Percentiles rank a stretch among this genome's conserved stretches.
Evolutionary conservation across 2,797 vertebrate genomes (phyloP).

Genomic region (Hafferia zeledoni): DNA sequence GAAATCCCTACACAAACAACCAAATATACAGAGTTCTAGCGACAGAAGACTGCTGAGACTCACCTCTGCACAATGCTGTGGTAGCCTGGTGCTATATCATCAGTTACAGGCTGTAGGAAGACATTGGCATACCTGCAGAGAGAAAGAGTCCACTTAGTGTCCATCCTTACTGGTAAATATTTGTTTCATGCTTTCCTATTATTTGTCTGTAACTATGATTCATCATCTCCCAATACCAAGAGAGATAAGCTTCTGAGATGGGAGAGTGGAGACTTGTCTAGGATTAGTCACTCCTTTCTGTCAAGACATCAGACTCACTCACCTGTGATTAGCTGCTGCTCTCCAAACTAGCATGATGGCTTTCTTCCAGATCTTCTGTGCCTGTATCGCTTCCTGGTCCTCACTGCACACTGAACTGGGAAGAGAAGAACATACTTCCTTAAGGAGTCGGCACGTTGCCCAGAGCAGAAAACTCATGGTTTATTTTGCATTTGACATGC

Average conservation of each 20-base stretch:
- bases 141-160: neutral
- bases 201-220: slow-evolving; percentile 5
- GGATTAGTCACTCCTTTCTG: slow-evolving; percentile 36
- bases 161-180: neutral
- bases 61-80: slow-evolving; percentile 98
- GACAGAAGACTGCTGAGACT: neutral
- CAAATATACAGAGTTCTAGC: neutral
- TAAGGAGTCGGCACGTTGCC: neutral
- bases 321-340: slow-evolving; percentile 98
- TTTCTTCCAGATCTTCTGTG: slow-evolving; percentile 99
- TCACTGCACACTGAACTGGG: slow-evolving; percentile 93
- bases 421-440: neutral
- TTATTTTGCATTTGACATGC: neutral
- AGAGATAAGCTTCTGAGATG: neutral
- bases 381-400: slow-evolving; percentile 96
- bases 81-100: slow-evolving; percentile 97
- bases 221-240: neutral
- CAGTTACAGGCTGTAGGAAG: slow-evolving; percentile 96
- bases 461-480: neutral
- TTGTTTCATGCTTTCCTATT: neutral
- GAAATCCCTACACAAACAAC: neutral
- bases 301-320: slow-evolving; percentile 70
- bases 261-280: neutral
- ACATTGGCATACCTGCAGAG: slow-evolving; percentile 93
- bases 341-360: slow-evolving; percentile 99